phyloP scores from a whole-genome alignment of 1,140 invertebrate species.

The Lasioglossum albipes region DNA sequence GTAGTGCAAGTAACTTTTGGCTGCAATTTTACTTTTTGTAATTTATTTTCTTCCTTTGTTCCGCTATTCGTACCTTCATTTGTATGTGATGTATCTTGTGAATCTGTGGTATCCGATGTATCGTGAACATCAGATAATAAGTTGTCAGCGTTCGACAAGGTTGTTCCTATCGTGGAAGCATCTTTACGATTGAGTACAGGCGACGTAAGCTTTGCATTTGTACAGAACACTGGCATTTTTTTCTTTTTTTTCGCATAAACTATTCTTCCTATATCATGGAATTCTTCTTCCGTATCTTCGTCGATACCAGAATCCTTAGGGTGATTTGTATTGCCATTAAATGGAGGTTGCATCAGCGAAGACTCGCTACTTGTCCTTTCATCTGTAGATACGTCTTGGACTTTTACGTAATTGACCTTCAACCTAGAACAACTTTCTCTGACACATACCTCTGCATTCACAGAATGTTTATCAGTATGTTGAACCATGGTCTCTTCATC shows the following conservation, averaged over 20 bases:
- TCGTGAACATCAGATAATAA: neutral
- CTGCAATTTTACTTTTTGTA: neutral
- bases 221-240: no score
- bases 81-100: neutral
- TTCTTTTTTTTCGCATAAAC: neutral
- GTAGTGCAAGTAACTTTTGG: slow-evolving; percentile 26
- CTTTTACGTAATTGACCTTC: neutral
- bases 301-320: slow-evolving; percentile 38
- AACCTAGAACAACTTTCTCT: neutral
- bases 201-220: neutral
- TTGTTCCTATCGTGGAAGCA: neutral
- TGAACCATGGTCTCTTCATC: neutral
- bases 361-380: neutral
- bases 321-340: neutral
- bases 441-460: neutral
- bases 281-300: slow-evolving; percentile 33
- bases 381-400: no score
- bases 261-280: neutral
- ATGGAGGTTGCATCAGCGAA: neutral
- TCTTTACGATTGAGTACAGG: neutral
- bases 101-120: neutral
- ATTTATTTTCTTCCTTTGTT: neutral
- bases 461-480: neutral
- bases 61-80: neutral
- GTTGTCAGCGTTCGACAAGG: neutral